Base-by-base conservation (phyloP, 2,888 invertebrate species). In the Plebejus argus region DNA sequence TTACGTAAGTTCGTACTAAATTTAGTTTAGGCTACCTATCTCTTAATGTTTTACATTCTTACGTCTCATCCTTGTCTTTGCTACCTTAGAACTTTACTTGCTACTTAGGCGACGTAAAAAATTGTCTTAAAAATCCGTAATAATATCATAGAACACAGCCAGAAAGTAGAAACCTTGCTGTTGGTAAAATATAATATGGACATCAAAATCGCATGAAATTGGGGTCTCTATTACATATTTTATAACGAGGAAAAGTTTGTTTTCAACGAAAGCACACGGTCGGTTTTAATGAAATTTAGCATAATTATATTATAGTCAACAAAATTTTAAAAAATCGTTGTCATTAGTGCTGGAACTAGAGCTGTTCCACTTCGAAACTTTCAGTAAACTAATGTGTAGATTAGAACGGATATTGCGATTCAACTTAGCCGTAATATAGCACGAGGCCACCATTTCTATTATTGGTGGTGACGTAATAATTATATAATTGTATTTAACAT, bases 381-480 rank as follows among this genome's bases (percentile, higher is more conserved):
- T 66, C 66, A 66, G 28, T 1, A 7, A 66, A 28, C 18, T 28
- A 33, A 33, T 33, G 66, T 18, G 28, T 6, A 15, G 61, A 66
- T 66, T 23, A 28, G 61, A 53, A 74, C 74, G 23, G 23, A 28
- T 53, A 74, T 74, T 74, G 74, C 49, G 49, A 72, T 72, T 18
- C 33, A 53, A 74, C 74, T 49, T 28, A 74, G 33, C 53, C 23
- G 49, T 23, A 53, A 74, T 74, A 74, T 74, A 49, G 74, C 74
- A 74, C 74, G 74, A 74, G 74, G 74, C 28, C 74, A 15, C 53
- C 74, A 74, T 53, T 74, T 49, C 28, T 74, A 15, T 53, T 53
- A 53, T 53, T 74, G 49, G 53, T 23, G 23, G 49, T 74, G 74
- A 74, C 53, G 74, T 53, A 74, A 53, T 53, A 74, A 53, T 74